Conservation (phyloP, 2,888 invertebrate genomes). For the Lymantria monacha region DNA sequence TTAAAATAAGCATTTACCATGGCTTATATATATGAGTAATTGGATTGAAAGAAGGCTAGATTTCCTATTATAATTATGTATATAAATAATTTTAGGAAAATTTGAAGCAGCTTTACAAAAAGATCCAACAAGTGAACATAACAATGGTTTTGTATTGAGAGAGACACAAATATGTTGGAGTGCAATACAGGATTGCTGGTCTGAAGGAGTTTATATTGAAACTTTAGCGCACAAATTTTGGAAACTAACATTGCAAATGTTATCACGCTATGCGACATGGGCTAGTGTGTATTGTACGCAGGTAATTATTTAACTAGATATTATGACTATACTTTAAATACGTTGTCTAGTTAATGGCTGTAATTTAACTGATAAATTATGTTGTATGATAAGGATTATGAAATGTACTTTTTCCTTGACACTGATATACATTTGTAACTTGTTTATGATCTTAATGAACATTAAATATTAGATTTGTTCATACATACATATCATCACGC, state of each 20-base stretch:
- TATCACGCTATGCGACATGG: conserved; percentile 91
- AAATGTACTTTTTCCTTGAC: background rate
- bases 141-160: conserved; percentile 68
- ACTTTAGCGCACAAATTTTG: conserved; percentile 92
- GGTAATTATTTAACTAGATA: conserved; percentile 42
- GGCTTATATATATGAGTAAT: background rate
- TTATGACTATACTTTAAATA: background rate
- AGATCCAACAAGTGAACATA: conserved; percentile 50
- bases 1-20: background rate
- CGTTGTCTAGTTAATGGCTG: background rate
- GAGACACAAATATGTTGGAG: conserved; percentile 77
- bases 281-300: conserved; percentile 70
- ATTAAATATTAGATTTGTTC: no score
- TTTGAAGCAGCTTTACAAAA: conserved; percentile 64
- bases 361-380: background rate
- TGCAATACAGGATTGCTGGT: conserved; percentile 85
- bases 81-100: conserved; percentile 50
- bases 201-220: conserved; percentile 88
- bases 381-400: background rate
- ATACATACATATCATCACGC: no score
- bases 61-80: background rate
- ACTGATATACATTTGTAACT: background rate
- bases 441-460: background rate
- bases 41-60: background rate
- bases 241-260: conserved; percentile 92